Evolutionary conservation across 2,888 invertebrate species (phyloP), one percentile per base, ranked within the genome.

Genomic region (Capitulum mitella): DNA sequence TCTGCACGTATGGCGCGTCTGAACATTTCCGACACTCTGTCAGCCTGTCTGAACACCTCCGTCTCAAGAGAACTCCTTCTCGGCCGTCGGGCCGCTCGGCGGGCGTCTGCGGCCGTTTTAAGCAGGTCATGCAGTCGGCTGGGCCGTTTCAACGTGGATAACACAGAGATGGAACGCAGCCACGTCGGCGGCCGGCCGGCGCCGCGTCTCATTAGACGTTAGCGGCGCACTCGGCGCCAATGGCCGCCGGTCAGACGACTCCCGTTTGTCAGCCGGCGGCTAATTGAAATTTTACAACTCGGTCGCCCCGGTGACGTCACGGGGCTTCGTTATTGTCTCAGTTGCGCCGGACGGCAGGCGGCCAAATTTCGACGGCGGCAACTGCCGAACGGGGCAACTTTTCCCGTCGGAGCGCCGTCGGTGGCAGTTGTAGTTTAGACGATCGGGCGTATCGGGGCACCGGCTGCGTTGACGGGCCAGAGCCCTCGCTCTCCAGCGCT

Each of bases 271-370:
- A 51, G 51, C 51, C 51, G 22, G 51, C 22, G 22, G 22, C 58
- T 58, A 58, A 58, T 58, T 58, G 58, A 29, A 58, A 58, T 58
- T 58, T 58, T 58, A 58, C 58, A 58, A 58, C 58, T 58, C 6
- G 58, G 58, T 29, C 51, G 51, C 51, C 51, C 12, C 19, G 3
- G 10, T 58, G n/a, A 58, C 58, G n/a, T 29, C 58, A n/a, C 58
- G n/a, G n/a, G n/a, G 54, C 6, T 10, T 29, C n/a, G n/a, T 29
- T n/a, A 58, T 58, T 29, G 58, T 58, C 58, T 22, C 58, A 58
- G 58, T 58, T n/a, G 29, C 29, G 10, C n/a, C 29, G 58, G 29
- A 58, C 29, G 58, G 58, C 58, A 6, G 10, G n/a, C 29, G 58
- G 3, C 8, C 19, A 51, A 51, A 51, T 51, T 51, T 51, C 51